phyloP scores from a whole-genome alignment of 1,140 invertebrate genomes.

The Colletes latitarsis region DNA sequence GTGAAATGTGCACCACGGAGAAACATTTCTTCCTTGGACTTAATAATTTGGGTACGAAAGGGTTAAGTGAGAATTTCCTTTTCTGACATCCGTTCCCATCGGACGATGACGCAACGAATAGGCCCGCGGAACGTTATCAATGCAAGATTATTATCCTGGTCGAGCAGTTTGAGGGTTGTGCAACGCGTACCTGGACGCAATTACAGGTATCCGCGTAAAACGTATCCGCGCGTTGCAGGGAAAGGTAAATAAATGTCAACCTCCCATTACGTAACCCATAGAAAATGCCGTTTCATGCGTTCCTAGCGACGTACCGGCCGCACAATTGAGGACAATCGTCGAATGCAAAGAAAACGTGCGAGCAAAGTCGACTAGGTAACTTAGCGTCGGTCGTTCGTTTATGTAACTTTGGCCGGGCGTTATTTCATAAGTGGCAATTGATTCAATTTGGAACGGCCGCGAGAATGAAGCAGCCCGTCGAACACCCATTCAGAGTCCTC shows the following conservation, averaged over 20 bases:
- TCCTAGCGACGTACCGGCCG: background rate
- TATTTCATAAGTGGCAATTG: constrained; percentile 61
- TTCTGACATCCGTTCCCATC: background rate
- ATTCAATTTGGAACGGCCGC: constrained; percentile 56
- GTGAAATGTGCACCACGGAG: no score
- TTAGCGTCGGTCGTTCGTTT: constrained; percentile 30
- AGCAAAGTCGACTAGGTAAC: constrained; percentile 16
- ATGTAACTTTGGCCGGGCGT: constrained; percentile 48
- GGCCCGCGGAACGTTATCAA: constrained; percentile 17
- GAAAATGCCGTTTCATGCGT: constrained; percentile 44
- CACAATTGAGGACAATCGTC: constrained; percentile 35
- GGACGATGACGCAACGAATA: constrained; percentile 3
- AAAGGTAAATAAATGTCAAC: constrained; percentile 55
- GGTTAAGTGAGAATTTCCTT: background rate
- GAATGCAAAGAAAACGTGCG: constrained; percentile 36
- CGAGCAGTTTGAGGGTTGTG: constrained; percentile 26
- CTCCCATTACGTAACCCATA: constrained; percentile 40
- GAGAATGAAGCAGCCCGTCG: constrained; percentile 7
- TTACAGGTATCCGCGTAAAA: constrained; percentile 14
- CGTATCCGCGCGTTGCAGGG: constrained; percentile 13
- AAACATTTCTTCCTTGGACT: no score
- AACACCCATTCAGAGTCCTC: constrained; percentile 37
- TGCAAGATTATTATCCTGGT: background rate
- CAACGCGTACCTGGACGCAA: constrained; percentile 5
- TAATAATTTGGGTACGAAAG: no score